Evolutionary conservation across 30 jellyfish, hydroid and myxozoan genomes (phyloP).

Genomic region (Turritopsis rubra): DNA sequence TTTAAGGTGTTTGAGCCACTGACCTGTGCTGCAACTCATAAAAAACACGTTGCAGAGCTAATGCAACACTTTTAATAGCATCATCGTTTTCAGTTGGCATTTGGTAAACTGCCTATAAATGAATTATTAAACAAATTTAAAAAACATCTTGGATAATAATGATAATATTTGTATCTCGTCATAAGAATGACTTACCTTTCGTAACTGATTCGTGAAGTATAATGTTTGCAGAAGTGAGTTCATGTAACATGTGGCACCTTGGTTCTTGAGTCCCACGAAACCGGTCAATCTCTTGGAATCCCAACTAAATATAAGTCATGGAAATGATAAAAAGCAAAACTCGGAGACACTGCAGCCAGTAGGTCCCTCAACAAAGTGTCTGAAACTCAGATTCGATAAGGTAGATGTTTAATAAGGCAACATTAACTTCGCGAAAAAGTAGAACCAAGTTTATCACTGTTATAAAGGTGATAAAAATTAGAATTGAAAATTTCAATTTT

Average conservation of each 20-base stretch:
- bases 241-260: conserved; percentile 99
- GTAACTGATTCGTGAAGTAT: conserved; percentile 72
- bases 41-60: conserved; percentile 91
- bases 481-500: no score
- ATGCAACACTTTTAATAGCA: conserved; percentile 84
- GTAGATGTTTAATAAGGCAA: no score
- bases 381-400: no score
- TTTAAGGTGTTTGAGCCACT: background rate
- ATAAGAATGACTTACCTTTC: conserved; percentile 50
- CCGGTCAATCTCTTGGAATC: conserved; percentile 96
- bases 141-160: no score
- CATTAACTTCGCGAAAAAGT: no score
- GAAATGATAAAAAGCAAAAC: no score
- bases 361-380: background rate
- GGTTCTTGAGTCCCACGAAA: conserved; percentile 91
- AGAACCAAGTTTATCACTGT: no score
- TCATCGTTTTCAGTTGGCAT: conserved; percentile 99
- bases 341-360: background rate
- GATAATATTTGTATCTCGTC: background rate
- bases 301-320: conserved; percentile 58
- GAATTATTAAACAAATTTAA: background rate
- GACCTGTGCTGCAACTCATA: conserved; percentile 94
- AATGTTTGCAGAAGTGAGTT: conserved; percentile 94
- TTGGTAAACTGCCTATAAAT: conserved; percentile 84
- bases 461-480: no score